phyloP scores from a whole-genome alignment of 1,140 invertebrate species.

The Polyergus mexicanus region DNA sequence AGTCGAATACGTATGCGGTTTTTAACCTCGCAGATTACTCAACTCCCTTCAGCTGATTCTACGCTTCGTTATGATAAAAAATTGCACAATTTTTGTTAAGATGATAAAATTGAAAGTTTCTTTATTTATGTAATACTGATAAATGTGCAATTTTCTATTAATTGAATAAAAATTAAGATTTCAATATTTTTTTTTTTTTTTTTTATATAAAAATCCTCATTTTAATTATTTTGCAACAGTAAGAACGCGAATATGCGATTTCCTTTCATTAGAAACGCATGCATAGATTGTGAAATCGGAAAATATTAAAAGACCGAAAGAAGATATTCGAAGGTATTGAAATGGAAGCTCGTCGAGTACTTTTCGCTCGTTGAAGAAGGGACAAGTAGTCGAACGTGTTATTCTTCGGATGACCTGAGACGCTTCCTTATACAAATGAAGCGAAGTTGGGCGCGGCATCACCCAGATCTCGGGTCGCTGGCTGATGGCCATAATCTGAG shows the following conservation, averaged over 20 bases:
- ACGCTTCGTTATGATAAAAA: neutral
- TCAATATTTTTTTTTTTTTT: neutral
- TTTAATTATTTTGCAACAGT: neutral
- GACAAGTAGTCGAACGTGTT: constrained; percentile 83
- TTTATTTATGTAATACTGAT: neutral
- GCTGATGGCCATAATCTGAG: constrained; percentile 86
- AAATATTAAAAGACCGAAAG: neutral
- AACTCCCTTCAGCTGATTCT: neutral
- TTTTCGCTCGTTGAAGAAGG: constrained; percentile 64
- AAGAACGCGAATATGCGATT: neutral
- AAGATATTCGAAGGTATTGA: constrained; percentile 2
- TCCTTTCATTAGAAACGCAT: neutral
- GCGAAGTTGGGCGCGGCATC: constrained; percentile 81
- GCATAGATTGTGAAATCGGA: neutral
- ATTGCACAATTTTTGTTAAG: neutral
- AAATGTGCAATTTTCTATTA: neutral
- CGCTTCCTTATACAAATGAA: constrained; percentile 85
- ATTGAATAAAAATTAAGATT: constrained; percentile 6
- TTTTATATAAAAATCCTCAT: neutral
- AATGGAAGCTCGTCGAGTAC: constrained; percentile 51
- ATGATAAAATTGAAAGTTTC: neutral
- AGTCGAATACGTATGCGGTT: constrained; percentile 78
- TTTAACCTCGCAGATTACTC: constrained; percentile 77
- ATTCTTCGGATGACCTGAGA: constrained; percentile 82
- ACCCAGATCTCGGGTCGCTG: constrained; percentile 82